Percentiles rank a stretch among this genome's conserved stretches.
Conservation (phyloP, 2,113 vertebrate species). For the Phalacrocorax aristotelis region DNA sequence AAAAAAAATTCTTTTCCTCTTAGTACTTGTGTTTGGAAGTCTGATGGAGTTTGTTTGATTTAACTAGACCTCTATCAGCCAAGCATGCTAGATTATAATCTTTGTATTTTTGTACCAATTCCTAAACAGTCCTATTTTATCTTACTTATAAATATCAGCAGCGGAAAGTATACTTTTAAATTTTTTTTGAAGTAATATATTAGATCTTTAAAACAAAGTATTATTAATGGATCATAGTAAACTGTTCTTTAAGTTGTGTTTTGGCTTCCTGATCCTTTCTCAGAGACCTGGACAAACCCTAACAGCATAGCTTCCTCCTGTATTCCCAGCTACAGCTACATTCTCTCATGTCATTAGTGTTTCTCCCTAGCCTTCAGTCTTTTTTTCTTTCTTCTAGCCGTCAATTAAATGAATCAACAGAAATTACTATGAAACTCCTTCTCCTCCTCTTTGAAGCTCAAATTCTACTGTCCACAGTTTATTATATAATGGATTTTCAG, state of each 20-base stretch:
- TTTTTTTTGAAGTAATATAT: neutral
- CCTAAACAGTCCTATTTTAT: neutral
- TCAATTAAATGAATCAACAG: neutral
- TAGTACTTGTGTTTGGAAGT: neutral
- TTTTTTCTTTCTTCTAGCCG: neutral
- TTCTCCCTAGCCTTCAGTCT: neutral
- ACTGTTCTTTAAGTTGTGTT: neutral
- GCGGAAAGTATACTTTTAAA: neutral
- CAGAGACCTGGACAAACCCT: neutral
- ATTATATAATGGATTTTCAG: neutral
- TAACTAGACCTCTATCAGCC: neutral
- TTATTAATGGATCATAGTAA: neutral
- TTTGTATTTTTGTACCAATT: neutral
- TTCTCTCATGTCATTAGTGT: neutral
- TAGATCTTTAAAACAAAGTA: neutral
- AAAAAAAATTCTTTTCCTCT: neutral
- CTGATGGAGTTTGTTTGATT: neutral
- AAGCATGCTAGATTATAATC: neutral
- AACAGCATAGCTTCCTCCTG: neutral
- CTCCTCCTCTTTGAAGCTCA: neutral
- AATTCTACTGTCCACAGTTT: neutral
- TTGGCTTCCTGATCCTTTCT: neutral
- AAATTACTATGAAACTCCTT: neutral
- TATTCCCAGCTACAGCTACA: neutral
- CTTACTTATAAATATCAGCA: neutral